Conservation (phyloP, 2,113 vertebrate species). For the Anseranas semipalmata region DNA sequence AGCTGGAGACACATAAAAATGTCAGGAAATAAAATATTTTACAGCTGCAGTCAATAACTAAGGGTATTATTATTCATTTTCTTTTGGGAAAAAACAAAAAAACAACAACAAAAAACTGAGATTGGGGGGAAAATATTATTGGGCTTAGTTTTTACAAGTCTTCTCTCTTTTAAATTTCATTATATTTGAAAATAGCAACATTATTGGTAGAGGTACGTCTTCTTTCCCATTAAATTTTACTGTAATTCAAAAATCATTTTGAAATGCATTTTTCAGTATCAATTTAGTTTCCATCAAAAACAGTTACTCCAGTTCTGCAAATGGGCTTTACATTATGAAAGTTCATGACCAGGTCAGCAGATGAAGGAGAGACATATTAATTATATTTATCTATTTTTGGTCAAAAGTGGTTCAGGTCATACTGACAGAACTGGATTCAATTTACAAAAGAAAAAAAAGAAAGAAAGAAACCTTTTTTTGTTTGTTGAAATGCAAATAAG, state of each 20-base stretch:
- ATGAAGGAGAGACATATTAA: background rate
- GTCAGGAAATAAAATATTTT: conserved; percentile 27
- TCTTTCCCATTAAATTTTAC: background rate
- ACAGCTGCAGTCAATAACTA: background rate
- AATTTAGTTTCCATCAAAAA: conserved; percentile 11
- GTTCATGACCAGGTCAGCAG: conserved; percentile 6
- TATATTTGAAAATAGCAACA: background rate
- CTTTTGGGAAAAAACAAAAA: background rate
- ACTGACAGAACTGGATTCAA: background rate
- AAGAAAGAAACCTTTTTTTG: background rate
- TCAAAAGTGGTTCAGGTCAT: conserved; percentile 18
- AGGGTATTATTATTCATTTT: background rate
- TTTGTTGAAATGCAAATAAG: conserved; percentile 48
- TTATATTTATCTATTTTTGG: conserved; percentile 21
- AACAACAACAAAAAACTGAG: background rate
- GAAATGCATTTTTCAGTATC: background rate
- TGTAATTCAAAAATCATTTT: background rate
- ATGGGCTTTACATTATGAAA: background rate
- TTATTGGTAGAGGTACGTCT: background rate
- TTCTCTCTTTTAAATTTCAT: background rate
- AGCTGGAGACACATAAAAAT: background rate
- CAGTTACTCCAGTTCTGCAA: background rate
- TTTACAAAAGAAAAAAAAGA: background rate
- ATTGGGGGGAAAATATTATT: background rate
- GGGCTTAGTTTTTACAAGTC: background rate